These are phyloP conservation scores for Perca flavescens DNA, from an alignment of 2,113 vertebrate genomes.

Conservation along the genomic window DNA sequence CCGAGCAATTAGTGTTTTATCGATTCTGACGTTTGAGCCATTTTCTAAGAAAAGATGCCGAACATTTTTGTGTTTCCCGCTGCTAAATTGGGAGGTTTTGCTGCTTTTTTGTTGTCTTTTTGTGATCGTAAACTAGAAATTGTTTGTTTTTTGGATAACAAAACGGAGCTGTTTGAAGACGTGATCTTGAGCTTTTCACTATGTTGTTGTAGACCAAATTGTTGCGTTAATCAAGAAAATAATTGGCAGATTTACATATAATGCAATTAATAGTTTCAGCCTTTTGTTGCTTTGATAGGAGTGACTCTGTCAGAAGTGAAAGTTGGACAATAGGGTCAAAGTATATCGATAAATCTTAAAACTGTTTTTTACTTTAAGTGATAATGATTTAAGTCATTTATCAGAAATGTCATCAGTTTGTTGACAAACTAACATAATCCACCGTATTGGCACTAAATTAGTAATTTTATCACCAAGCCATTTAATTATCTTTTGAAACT, in stretches of 20 bases:
- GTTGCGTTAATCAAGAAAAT: not conserved
- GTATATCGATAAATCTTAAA: not conserved
- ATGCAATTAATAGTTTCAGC: not conserved
- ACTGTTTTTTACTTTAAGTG: too few relatives aligned
- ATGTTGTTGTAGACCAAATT: too few relatives aligned
- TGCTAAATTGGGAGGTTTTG: not conserved
- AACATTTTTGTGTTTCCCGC: not conserved
- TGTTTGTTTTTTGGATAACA: not conserved
- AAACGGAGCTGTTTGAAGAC: not conserved
- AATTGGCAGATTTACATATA: not conserved
- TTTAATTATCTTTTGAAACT: constrained; percentile 6
- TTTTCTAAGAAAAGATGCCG: not conserved
- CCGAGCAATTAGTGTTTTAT: too few relatives aligned
- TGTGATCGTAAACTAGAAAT: not conserved
- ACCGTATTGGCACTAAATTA: not conserved
- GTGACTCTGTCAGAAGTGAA: not conserved
- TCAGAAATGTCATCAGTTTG: too few relatives aligned
- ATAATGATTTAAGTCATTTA: too few relatives aligned
- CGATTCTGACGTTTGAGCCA: not conserved
- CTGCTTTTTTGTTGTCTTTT: not conserved
- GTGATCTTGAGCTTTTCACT: not conserved
- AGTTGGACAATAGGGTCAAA: not conserved
- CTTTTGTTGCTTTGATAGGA: not conserved
- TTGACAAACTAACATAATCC: too few relatives aligned
- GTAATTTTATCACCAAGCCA: not conserved